Base-by-base conservation (phyloP, 2,888 invertebrate genomes). In the Chloroclysta siterata region DNA sequence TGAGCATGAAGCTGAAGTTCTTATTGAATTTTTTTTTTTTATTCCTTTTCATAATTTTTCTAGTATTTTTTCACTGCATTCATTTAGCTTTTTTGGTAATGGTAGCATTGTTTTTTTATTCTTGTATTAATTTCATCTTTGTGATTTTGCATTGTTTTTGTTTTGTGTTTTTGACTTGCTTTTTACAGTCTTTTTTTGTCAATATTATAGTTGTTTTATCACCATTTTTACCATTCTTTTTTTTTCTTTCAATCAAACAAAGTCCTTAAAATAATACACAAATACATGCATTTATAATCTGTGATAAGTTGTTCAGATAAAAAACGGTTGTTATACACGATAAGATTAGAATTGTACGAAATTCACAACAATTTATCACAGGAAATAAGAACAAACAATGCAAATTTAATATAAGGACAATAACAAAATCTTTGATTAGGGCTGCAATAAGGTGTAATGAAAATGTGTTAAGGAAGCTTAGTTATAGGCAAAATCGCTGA, bases 91-190 rank as follows among this genome's bases (percentile, higher is more conserved):
- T 68, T 57, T 69, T 53, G 60, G 53, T 51, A 46, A 60, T 46
- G 54, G 11, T 13, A 17, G 8, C 0, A 33, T 29, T 60, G 42
- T 70, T 66, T 63, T 53, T 48, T 55, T 47, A 15, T 28, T 50
- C 22, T 51, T 44, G 48, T 68, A 61, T 65, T 71, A 66, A 56
- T n/a, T 60, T 17, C 15, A 10, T 14, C 39, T 68, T 53, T 54
- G 48, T 17, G 15, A 48, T 62, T 66, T 69, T 71, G 64, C 59
- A 68, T 69, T 69, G 66, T 61, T 52, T 53, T 68, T 63, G 61
- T 65, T 61, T 56, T 60, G 39, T 48, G 41, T 54, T 69, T 67
- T 63, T 36, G 64, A 46, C 51, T 61, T 61, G 68, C 72, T 65
- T 69, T 68, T 72, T 60, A 44, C 10, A 5, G 11, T 50, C 41